phyloP scores from a whole-genome alignment of 2,888 invertebrate species.

The Norana najaformis region DNA sequence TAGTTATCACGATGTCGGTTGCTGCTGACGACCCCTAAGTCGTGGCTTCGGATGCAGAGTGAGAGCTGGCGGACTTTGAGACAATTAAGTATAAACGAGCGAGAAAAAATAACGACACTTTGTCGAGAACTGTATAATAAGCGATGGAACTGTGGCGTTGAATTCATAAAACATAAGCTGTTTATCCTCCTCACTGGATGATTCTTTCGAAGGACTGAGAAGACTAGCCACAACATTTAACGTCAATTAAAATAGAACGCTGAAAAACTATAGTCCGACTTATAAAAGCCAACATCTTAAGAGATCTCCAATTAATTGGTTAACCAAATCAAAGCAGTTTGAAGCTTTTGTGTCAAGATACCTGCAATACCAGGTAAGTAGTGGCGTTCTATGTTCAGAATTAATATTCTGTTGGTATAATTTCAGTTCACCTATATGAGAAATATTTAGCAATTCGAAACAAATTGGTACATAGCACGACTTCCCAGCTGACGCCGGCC shows the following conservation, averaged over 20 bases:
- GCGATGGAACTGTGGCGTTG: neutral
- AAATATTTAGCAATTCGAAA: no score
- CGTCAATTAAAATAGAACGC: neutral
- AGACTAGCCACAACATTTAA: neutral
- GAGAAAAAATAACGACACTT: neutral
- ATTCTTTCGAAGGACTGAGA: neutral
- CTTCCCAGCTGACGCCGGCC: no score
- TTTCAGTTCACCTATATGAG: neutral
- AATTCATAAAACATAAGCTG: neutral
- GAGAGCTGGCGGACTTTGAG: neutral
- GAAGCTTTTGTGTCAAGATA: no score
- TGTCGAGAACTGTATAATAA: neutral
- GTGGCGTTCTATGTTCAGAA: neutral
- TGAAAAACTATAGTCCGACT: neutral
- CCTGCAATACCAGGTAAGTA: neutral
- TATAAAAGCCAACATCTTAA: neutral
- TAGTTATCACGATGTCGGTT: constrained; percentile 13
- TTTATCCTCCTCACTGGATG: neutral
- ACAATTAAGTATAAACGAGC: neutral
- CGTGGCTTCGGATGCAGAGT: neutral
- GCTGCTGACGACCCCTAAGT: neutral
- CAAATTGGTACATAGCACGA: no score
- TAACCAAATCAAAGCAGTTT: no score
- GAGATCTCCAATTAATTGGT: neutral
- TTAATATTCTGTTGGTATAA: neutral